Evolutionary conservation across 2,888 invertebrate species (phyloP), one percentile per base, ranked within the genome.

Genomic region (Ochropleura leucogaster): DNA sequence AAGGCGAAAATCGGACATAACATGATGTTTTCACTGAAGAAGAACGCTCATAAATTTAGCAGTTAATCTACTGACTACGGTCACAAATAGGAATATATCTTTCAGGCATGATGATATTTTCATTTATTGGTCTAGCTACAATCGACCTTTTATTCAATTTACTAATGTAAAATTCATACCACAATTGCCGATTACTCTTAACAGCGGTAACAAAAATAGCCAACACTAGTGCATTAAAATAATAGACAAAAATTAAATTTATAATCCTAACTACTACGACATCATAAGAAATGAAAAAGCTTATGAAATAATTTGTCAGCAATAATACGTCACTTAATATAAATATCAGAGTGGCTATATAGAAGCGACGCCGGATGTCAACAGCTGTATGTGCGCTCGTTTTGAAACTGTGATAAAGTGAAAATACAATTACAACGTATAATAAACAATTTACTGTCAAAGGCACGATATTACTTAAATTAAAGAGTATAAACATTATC

Each of bases 161-260:
- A 30, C 6, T 20, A 2, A 55, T 12, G 3, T 20, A 55, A 55
- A 12, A 55, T 20, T 20, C 6, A 55, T 6, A 12, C 55, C 74
- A 74, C 4, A 63, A 0, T n/a, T 55, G 18, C n/a, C 73, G 53
- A n/a, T 74, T 74, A 30, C 42, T 74, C 42, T 74, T 74, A 20
- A 74, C 62, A 55, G 47, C 3, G 0, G 74, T 16, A 0, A 55
- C 0, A 47, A 74, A 74, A 12, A 63, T 0, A 0, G 40, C n/a
- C 20, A 74, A 9, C 8, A 30, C 53, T 12, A 46, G 30, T 16
- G 20, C 20, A 63, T 74, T 62, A 1, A 42, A 42, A 6, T 74
- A 6, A 3, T 5, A 5, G 42, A 55, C 1, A 10, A 55, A 12
- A 30, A 30, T 30, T 30, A 30, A 1, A 30, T 3, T 30, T 30